Base-by-base conservation (phyloP, 2,113 vertebrate species). In the Micromys minutus region DNA sequence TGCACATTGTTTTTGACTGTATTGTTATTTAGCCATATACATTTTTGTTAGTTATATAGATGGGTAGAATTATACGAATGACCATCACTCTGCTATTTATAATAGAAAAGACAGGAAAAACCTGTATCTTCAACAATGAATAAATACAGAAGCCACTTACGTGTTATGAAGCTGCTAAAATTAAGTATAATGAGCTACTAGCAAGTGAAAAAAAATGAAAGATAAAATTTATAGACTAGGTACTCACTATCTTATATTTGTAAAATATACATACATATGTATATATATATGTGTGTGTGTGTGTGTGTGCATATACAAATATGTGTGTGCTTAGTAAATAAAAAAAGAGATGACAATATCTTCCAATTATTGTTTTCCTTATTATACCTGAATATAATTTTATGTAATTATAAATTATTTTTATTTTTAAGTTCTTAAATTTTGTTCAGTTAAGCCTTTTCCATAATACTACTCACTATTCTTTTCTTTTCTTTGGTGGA, bases 401-500 rank as follows among this genome's bases (percentile, higher is more conserved):
- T 29, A 69, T 7, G 15, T 19, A 11, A 36, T 69, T 87, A 29
- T 36, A 67, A 21, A 24, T 24, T 6, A 67, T 26, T 61, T 94
- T 36, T 84, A 22, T 92, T 93, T 13, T 6, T 24, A n/a, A n/a
- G 52, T 80, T 80, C 55, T 61, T 10, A 84, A 84, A 31, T 93
- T 95, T 96, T 91, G 10, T 11, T 96, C 79, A 39, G 39, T 89
- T 92, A 50, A 88, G 45, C 52, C 74, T 91, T 89, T 81, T 69
- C 12, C 52, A 8, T 24, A 94, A 63, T 63, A 89, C 2, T 89
- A 29, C 55, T 83, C 22, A 61, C 5, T 59, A 42, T 61, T 42
- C 17, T 24, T 57, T 21, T 67, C 6, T 69, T 71, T 87, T 39
- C 7, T 69, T n/a, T 47, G 47, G 45, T 65, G 26, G 47, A n/a